Conservation (phyloP, 2,797 vertebrate genomes). For the Neoniphon sammara region DNA sequence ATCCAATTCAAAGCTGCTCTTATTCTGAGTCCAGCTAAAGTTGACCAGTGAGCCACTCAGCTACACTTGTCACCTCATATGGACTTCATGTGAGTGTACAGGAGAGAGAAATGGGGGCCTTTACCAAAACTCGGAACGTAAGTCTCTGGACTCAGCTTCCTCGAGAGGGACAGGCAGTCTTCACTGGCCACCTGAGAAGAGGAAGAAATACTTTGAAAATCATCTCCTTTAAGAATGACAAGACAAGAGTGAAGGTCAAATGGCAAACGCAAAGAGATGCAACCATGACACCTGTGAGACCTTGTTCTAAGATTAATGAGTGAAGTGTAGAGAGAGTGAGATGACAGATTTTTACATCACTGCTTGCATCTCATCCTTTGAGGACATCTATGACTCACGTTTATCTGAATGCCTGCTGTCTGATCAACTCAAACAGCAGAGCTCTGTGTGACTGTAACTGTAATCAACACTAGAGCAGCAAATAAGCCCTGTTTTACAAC, state of each 20-base stretch:
- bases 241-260: constrained; percentile 18
- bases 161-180: constrained; percentile 75
- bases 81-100: constrained; percentile 10
- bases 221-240: constrained; percentile 37
- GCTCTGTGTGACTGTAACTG: constrained; percentile 59
- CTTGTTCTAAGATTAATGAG: not conserved
- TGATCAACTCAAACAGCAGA: constrained; percentile 48
- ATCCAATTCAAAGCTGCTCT: constrained; percentile 75
- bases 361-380: constrained; percentile 10
- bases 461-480: constrained; percentile 63
- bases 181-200: constrained; percentile 71
- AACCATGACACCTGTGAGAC: constrained; percentile 12
- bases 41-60: constrained; percentile 42
- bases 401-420: constrained; percentile 24
- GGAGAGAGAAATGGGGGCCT: constrained; percentile 39
- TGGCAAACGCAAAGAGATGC: constrained; percentile 9
- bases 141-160: constrained; percentile 72
- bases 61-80: constrained; percentile 16
- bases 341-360: constrained; percentile 18
- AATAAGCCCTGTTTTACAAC: constrained; percentile 62
- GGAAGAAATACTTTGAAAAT: constrained; percentile 34
- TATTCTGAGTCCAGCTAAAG: constrained; percentile 53
- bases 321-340: not conserved
- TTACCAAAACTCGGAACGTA: constrained; percentile 82
- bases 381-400: constrained; percentile 14